Evolutionary conservation across 2,888 invertebrate genomes (phyloP).

Genomic region (Polydrusus cervinus): DNA sequence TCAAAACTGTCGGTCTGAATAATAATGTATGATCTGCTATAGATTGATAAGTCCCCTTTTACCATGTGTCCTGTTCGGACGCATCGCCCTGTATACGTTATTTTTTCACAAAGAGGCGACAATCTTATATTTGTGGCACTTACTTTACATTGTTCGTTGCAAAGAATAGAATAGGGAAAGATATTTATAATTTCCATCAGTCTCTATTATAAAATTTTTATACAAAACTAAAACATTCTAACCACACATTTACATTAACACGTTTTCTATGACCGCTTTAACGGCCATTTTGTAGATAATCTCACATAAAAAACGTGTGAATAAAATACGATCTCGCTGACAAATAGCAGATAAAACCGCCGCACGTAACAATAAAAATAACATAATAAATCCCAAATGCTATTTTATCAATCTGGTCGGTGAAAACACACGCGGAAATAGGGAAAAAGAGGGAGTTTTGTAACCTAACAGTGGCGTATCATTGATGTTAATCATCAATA

Average conservation of each 20-base stretch:
- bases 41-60: no score
- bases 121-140: no score
- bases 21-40: no score
- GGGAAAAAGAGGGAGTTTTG: conserved; percentile 30
- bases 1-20: no score
- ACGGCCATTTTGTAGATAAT: background rate
- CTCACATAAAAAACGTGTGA: conserved; percentile 8
- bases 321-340: conserved; percentile 31
- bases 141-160: no score
- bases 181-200: no score
- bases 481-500: background rate
- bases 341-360: conserved; percentile 36
- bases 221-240: no score
- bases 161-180: no score
- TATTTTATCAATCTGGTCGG: conserved; percentile 42
- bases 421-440: conserved; percentile 32
- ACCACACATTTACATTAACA: background rate
- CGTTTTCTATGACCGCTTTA: background rate
- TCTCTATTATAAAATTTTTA: no score
- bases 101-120: no score
- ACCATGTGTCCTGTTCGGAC: no score
- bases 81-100: no score
- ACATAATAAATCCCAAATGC: conserved; percentile 45
- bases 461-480: conserved; percentile 19
- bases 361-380: conserved; percentile 43